These are phyloP conservation scores for Volucella zonaria DNA, from an alignment of 2,888 invertebrate species.

Conservation along the genomic window DNA sequence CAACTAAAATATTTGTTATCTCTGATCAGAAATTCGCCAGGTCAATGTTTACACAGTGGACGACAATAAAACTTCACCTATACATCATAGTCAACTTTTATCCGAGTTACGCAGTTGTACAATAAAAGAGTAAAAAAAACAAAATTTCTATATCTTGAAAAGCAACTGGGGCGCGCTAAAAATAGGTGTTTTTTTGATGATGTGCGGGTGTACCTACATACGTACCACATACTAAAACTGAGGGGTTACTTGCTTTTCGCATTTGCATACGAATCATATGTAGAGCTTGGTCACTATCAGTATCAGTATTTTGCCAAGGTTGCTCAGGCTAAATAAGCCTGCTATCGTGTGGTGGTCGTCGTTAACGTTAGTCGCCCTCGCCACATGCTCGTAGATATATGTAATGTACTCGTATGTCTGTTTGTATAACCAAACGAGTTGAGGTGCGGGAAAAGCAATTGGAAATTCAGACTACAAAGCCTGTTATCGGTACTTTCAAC, in stretches of 20 bases:
- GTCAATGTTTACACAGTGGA: constrained; percentile 47
- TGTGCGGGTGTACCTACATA: constrained; percentile 43
- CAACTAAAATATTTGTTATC: not conserved
- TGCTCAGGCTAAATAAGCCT: constrained; percentile 60
- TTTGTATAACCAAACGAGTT: constrained; percentile 37
- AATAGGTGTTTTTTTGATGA: constrained; percentile 11
- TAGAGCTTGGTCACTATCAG: constrained; percentile 69
- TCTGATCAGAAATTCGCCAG: constrained; percentile 18
- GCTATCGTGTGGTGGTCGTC: constrained; percentile 33
- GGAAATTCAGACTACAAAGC: constrained; percentile 44
- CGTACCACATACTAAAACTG: not conserved
- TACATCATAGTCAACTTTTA: constrained; percentile 52
- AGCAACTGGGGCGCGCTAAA: constrained; percentile 56
- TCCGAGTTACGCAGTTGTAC: constrained; percentile 19
- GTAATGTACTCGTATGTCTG: too few relatives aligned
- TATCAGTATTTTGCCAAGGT: constrained; percentile 69
- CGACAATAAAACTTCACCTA: constrained; percentile 43
- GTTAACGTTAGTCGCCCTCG: constrained; percentile 44
- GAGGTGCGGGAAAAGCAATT: constrained; percentile 35
- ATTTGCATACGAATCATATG: constrained; percentile 54
- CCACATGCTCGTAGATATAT: too few relatives aligned
- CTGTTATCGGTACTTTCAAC: constrained; percentile 68
- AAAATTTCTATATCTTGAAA: constrained; percentile 26
- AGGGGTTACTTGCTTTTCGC: constrained; percentile 39
- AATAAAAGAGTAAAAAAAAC: not conserved